Evolutionary conservation across 2,113 vertebrate species (phyloP).

Genomic region (Platysteira castanea): DNA sequence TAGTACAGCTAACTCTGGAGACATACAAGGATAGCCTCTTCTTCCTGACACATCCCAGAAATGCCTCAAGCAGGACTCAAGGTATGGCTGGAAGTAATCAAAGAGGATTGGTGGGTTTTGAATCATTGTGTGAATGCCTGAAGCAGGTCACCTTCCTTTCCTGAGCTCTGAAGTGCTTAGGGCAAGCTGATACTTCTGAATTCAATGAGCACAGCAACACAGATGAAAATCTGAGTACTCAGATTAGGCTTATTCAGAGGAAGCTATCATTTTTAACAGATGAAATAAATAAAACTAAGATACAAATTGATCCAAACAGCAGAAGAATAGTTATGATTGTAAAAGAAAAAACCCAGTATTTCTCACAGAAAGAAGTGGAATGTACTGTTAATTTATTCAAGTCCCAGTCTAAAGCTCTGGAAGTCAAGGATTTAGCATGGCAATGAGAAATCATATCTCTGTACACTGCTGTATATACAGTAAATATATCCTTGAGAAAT

Average conservation of each 20-base stretch:
- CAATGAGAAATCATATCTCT: not conserved
- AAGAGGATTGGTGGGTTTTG: not conserved
- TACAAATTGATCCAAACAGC: not conserved
- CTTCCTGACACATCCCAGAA: constrained; percentile 16
- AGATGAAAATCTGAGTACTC: not conserved
- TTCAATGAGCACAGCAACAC: not conserved
- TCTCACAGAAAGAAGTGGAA: not conserved
- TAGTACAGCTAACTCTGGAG: not conserved
- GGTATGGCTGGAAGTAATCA: constrained; percentile 18
- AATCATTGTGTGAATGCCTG: constrained; percentile 7
- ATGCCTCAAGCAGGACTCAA: not conserved
- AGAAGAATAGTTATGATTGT: not conserved
- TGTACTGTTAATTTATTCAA: not conserved
- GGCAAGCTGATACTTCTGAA: not conserved
- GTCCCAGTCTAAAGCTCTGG: not conserved
- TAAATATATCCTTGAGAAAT: constrained; percentile 17
- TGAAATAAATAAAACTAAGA: not conserved
- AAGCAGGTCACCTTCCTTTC: constrained; percentile 1
- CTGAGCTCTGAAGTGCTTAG: not conserved
- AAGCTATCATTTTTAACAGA: not conserved
- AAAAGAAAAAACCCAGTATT: not conserved
- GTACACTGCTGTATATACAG: not conserved
- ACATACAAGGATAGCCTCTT: not conserved
- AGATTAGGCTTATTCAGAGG: not conserved
- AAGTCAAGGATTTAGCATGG: not conserved